Evolutionary conservation across 2,113 vertebrate genomes (phyloP).

Genomic region (Numenius arquata): DNA sequence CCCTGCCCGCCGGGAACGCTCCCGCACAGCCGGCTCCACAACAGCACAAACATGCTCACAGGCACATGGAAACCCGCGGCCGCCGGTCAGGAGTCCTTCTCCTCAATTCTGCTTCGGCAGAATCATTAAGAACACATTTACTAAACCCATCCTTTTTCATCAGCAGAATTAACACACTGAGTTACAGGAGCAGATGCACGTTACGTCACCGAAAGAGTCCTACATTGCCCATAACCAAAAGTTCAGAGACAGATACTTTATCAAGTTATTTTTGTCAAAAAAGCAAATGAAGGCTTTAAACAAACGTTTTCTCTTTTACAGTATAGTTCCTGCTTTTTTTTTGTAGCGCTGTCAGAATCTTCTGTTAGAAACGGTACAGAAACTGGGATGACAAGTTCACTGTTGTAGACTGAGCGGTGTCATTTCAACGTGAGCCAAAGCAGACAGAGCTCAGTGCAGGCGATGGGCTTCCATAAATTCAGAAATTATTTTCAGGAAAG

Average conservation of each 20-base stretch:
- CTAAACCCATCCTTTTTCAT: background rate
- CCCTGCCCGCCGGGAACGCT: conserved; percentile 55
- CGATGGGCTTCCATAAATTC: background rate
- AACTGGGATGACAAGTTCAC: background rate
- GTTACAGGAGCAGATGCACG: background rate
- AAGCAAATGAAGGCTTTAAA: background rate
- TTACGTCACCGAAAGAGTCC: background rate
- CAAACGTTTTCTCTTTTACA: background rate
- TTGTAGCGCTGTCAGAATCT: background rate
- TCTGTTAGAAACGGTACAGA: background rate
- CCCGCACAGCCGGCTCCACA: too few species aligned
- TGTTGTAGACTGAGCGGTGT: background rate
- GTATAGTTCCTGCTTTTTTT: background rate
- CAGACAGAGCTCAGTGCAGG: background rate
- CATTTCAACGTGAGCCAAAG: background rate
- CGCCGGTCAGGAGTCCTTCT: background rate
- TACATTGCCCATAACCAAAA: background rate
- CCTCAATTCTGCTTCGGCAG: background rate
- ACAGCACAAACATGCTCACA: background rate
- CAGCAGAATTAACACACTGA: background rate
- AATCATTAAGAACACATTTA: background rate
- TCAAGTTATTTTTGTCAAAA: background rate
- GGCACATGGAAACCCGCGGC: background rate
- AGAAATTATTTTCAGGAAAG: background rate
- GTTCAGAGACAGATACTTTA: background rate